Evolutionary conservation across 2,113 vertebrate genomes (phyloP).

Genomic region (Brachypodius melanocephalos): DNA sequence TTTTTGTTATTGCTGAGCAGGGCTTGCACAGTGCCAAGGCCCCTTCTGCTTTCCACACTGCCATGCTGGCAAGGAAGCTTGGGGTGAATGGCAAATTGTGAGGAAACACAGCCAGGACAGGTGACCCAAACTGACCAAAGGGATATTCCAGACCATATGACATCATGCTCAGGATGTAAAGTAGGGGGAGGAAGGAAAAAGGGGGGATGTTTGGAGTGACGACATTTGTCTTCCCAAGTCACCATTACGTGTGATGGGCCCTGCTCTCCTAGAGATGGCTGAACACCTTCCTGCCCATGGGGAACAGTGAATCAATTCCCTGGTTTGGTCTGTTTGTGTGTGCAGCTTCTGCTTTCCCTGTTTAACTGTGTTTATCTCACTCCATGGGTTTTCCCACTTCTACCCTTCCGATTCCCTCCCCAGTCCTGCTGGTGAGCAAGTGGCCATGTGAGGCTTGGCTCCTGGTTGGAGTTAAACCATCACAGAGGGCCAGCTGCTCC

Average conservation of each 20-base stretch:
- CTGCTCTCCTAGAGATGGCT: neutral
- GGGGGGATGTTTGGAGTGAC: neutral
- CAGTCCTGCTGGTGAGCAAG: neutral
- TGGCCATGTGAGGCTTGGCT: neutral
- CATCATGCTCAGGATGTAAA: neutral
- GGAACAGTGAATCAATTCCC: neutral
- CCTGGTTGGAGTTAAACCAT: neutral
- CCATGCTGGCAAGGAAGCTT: rapidly evolving
- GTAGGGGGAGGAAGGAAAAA: neutral
- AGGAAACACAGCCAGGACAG: neutral
- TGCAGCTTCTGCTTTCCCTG: neutral
- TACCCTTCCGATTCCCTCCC: neutral
- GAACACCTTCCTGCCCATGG: neutral
- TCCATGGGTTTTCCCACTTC: neutral
- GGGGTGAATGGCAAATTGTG: neutral
- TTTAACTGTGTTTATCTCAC: neutral
- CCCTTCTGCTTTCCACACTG: neutral
- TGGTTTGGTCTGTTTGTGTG: neutral
- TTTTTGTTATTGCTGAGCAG: neutral
- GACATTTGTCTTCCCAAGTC: neutral
- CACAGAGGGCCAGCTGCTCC: neutral
- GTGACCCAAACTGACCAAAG: neutral
- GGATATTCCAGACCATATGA: neutral
- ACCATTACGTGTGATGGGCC: rapidly evolving
- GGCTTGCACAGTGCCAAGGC: neutral